phyloP scores from a whole-genome alignment of 2,888 invertebrate genomes.

The Brenthis daphne region DNA sequence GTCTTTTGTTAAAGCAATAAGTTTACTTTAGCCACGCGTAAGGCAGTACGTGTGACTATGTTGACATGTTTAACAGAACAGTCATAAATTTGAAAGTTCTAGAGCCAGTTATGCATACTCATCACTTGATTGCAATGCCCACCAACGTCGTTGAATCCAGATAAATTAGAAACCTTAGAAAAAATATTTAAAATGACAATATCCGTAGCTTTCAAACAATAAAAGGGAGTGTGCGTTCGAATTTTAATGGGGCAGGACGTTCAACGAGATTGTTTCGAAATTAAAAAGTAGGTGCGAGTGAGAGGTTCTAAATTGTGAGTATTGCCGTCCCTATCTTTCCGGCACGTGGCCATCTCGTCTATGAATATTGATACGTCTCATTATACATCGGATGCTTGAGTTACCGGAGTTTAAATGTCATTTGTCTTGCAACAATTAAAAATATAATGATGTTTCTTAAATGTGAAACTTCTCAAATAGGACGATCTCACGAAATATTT shows the following conservation, averaged over 20 bases:
- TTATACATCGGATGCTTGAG: constrained; percentile 46
- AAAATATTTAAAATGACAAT: constrained; percentile 51
- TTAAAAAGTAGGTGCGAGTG: constrained; percentile 50
- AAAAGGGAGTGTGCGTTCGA: constrained; percentile 52
- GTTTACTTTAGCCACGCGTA: neutral
- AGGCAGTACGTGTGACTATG: constrained; percentile 18
- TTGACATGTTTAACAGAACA: constrained; percentile 24
- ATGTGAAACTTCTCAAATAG: no score
- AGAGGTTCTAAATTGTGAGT: constrained; percentile 43
- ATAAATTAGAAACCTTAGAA: constrained; percentile 41
- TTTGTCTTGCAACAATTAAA: no score
- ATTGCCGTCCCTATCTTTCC: constrained; percentile 45
- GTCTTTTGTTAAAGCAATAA: neutral
- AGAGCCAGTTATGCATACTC: constrained; percentile 25
- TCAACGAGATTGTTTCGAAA: constrained; percentile 53
- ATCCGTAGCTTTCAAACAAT: constrained; percentile 53
- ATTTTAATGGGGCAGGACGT: constrained; percentile 52
- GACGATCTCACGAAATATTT: no score
- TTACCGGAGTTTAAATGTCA: constrained; percentile 21
- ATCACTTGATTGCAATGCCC: constrained; percentile 40
- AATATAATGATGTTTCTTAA: no score
- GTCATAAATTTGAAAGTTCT: constrained; percentile 27
- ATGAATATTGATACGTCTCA: constrained; percentile 56
- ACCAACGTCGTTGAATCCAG: constrained; percentile 45
- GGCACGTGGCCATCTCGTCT: constrained; percentile 53